Evolutionary conservation across 2,888 invertebrate genomes (phyloP), one percentile per base, ranked within the genome.

Genomic region (Macrosiphum euphorbiae): DNA sequence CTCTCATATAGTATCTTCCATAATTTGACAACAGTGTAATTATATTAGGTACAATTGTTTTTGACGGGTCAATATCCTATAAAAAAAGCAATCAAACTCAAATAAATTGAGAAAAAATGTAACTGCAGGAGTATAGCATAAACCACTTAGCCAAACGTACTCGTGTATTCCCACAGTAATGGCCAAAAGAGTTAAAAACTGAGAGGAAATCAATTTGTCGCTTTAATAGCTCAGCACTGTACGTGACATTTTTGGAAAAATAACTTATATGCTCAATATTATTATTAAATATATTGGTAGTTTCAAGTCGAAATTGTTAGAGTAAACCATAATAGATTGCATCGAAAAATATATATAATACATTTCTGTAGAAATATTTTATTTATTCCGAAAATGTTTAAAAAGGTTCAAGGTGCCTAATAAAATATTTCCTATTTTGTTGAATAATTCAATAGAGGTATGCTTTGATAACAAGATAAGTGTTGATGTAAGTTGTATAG

Each of bases 191-290:
- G 91, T 91, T 91, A 55, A 85, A 85, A 44, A 91, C 91, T 58
- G 20, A 85, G 20, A 85, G 55, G 35, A 84, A 91, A 91, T 85
- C 44, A 85, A 91, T 91, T 91, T 55, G 11, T 85, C n/a, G 35
- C 44, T 85, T 91, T 85, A 58, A 91, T 86, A 91, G 41, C 10
- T 8, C 24, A 20, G 20, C 20, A 11, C 91, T 91, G 91, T 44
- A 85, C 44, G 85, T 85, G 91, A 58, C 85, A 44, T 58, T 91
- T 91, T 91, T 47, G 11, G 55, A 85, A 86, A 89, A 58, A 85
- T 58, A 85, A 55, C 11, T 58, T 24, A 44, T 28, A 26, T 44
- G 85, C 44, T 44, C 91, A 24, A 91, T 58, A 44, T 84, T 91
- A 58, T 91, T 85, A 58, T 85, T 78, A 35, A 84, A 91, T 91